Evolutionary conservation across 2,888 invertebrate species (phyloP), one percentile per base, ranked within the genome.

Genomic region (Brachyptera risi): DNA sequence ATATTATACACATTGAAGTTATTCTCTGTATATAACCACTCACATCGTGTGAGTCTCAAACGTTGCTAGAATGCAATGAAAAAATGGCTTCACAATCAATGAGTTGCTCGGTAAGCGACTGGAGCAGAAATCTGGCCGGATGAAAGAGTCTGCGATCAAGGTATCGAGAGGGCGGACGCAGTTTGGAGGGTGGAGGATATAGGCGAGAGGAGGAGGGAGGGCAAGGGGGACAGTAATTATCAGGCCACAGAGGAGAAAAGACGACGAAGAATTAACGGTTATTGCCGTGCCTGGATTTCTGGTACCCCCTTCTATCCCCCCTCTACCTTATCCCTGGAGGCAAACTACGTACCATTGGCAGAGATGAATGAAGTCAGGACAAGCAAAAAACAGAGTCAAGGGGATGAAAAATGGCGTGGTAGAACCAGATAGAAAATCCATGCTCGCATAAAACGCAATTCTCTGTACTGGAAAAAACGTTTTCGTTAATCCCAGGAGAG

Each of bases 241-340:
- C 54, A 51, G 54, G 23, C 54, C 54, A 23, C 54, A 47, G 47
- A 3, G 37, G 27, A 54, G 54, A 54, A 23, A 54, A 54, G 54
- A 54, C 35, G 54, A 54, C 54, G 37, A 54, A 37, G 54, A 54
- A 54, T 54, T 54, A 54, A 54, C 54, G 54, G 54, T 54, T 54
- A 54, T 54, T 21, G 54, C 54, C 35, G 54, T 2, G 51, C 31
- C 35, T 35, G 13, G 37, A 15, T 35, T 19, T 31, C 44, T 21
- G 11, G n/a, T 11, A 17, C 19, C 44, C n/a, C n/a, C n/a, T n/a
- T n/a, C n/a, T n/a, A n/a, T n/a, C n/a, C n/a, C n/a, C n/a, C n/a
- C n/a, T n/a, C n/a, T n/a, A n/a, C n/a, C n/a, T n/a, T 1, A 15
- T 51, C 27, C 50, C 50, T 31, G 24, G 15, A 21, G 50, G 50